Base-by-base conservation (phyloP, 2,797 vertebrate genomes). In the Zenarchopterus dispar region DNA sequence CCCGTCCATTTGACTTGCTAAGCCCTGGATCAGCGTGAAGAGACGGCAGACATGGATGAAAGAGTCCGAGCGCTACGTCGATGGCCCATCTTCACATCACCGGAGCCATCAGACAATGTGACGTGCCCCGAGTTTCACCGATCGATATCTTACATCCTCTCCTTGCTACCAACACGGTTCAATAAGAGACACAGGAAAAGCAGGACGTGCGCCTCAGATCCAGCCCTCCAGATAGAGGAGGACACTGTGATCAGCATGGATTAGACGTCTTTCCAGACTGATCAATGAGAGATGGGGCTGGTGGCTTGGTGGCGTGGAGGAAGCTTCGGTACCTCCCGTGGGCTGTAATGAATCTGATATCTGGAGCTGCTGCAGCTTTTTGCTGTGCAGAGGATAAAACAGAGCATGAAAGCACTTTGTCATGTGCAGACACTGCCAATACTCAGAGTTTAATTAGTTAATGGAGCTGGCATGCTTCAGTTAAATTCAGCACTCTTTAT, bases 161-260 rank as follows among this genome's bases (percentile, higher is more conserved):
- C 19, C 53, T 46, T 58, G 18, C 71, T 56, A 57, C 48, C 50
- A 23, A 52, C 55, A 3, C 0, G 49, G 70, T 46, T 80, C 73
- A 65, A 81, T 75, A 57, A 36, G 45, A 84, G 19, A 71, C 60
- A 18, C 39, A 21, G 53, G 56, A 48, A 60, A 82, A 69, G 28
- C 28, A 8, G 56, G 54, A 33, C 2, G 51, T 47, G 67, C 15
- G 75, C 59, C 59, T 72, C 49, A 23, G 46, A 75, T 59, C 62
- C 73, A 55, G 54, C 49, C 50, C 62, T 71, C 60, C 73, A 76
- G 74, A 70, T 11, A 21, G 56, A 7, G 51, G 74, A 58, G 63
- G 75, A 68, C 63, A 66, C 75, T 67, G 75, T 65, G 77, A 88
- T 85, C 81, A 79, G 67, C 80, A 79, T 83, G 80, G 84, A 86